Evolutionary conservation across 2,888 invertebrate species (phyloP), one percentile per base, ranked within the genome.

Genomic region (Halocaridina rubra): DNA sequence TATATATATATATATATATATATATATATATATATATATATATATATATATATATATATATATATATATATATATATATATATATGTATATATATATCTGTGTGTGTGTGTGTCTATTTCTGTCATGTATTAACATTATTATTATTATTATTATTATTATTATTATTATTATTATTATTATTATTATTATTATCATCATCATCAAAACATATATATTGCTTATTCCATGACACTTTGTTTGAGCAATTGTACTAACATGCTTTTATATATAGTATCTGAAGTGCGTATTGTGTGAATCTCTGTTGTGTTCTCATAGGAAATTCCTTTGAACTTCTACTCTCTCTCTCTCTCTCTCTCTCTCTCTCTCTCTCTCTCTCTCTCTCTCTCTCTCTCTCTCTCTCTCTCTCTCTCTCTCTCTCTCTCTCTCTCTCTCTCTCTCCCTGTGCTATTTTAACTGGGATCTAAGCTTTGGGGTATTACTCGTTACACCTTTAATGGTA

Each of bases 351-450:
- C 3, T 1, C 33, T 32, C n/a, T n/a, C 72, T 4, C 1, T 1
- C 2, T 72, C 4, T 1, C 13, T 1, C 24, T 29, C 29, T 74
- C 74, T 33, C 8, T 30, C 8, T 29, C 71, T 24, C 71, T 71
- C 27, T 24, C 30, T 30, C 10, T 33, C 13, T n/a, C n/a, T 8
- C 13, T 16, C 4, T 22, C 3, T 24, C 19, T 13, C 27, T 74
- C 24, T 24, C 27, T 5, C 46, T 4, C 30, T 59, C 2, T 59
- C 59, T 30, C 76, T 61, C 30, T 3, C 19, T 72, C 7, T 39
- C 72, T 8, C 39, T 33, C 59, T 76, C 57, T 29, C 76, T 76
- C 59, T 53, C 74, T 74, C 74, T 53, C 53, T 22, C 39, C 16
- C 24, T 22, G 5, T 74, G 46, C 32, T 71, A 32, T 16, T 32